Evolutionary conservation across 1,140 invertebrate species (phyloP), one percentile per base, ranked within the genome.

Genomic region (Camponotus floridanus): DNA sequence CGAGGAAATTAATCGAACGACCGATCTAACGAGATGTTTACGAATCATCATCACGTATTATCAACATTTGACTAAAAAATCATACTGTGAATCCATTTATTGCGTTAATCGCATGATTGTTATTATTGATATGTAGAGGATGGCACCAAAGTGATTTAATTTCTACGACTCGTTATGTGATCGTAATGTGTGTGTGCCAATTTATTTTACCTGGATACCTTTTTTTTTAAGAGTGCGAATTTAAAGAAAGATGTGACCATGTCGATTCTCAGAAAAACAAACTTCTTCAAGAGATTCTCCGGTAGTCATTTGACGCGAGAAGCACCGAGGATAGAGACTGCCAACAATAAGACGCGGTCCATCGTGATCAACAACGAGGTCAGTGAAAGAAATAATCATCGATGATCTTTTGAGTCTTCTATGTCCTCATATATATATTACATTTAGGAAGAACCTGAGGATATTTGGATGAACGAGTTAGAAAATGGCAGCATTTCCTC

Each of bases 401-500:
- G 33, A 51, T 59, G 9, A 73, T 73, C 55, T 42, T 31, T 13
- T 4, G 31, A 73, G 2, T 39, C 33, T 45, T 71, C 26, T 21
- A 21, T 11, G 7, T 4, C 18, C 68, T 26, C 4, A 51, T 51
- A 0, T 55, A 0, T 55, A 26, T 80, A n/a, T n/a, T 18, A 68
- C 33, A 73, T 90, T 62, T 39, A 93, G 91, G 87, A 78, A 13
- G 79, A 91, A 21, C 67, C 85, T 39, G 92, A 92, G 74, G 91
- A 92, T 21, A 90, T 93, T 55, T 93, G 93, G 92, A 90, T 94
- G 90, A 91, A 92, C 0, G 89, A 92, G 51, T 59, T 92, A 21
- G 89, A 91, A 51, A 18, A 61, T 11, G 76, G 73, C 9, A 94
- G 93, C 70, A 94, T 94, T 31, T 92, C 93, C 1, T 94, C 94